Evolutionary conservation across 2,888 invertebrate species (phyloP).

Genomic region (Spodoptera exigua): DNA sequence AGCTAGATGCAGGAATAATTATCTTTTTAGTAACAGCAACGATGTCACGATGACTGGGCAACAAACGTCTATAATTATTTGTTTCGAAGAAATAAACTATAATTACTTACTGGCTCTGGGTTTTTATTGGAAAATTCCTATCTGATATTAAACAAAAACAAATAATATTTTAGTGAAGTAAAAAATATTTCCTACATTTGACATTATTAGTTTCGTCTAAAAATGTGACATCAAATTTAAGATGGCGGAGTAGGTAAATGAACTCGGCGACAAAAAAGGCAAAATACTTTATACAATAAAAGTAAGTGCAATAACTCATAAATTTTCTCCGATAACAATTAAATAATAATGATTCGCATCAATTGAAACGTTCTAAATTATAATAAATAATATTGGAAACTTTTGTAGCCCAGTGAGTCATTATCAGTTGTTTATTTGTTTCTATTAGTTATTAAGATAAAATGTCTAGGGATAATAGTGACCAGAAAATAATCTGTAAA

Average conservation of each 20-base stretch:
- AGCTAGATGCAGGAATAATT: constrained; percentile 26
- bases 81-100: constrained; percentile 41
- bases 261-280: no score
- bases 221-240: no score
- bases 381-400: constrained; percentile 35
- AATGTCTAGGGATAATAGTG: constrained; percentile 17
- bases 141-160: constrained; percentile 22
- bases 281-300: no score
- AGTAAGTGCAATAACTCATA: no score
- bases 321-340: neutral
- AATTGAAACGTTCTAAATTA: constrained; percentile 14
- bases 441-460: constrained; percentile 38
- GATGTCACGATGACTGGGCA: constrained; percentile 51
- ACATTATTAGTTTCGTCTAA: no score
- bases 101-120: constrained; percentile 36
- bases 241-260: no score
- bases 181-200: neutral
- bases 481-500: constrained; percentile 43
- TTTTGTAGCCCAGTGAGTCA: constrained; percentile 36
- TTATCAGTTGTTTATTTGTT: constrained; percentile 46
- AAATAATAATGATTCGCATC: neutral
- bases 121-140: constrained; percentile 54
- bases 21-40: constrained; percentile 44
- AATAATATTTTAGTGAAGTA: constrained; percentile 2
- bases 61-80: constrained; percentile 47